Evolutionary conservation across 1,140 invertebrate genomes (phyloP).

Genomic region (Drosophila sulfurigaster): DNA sequence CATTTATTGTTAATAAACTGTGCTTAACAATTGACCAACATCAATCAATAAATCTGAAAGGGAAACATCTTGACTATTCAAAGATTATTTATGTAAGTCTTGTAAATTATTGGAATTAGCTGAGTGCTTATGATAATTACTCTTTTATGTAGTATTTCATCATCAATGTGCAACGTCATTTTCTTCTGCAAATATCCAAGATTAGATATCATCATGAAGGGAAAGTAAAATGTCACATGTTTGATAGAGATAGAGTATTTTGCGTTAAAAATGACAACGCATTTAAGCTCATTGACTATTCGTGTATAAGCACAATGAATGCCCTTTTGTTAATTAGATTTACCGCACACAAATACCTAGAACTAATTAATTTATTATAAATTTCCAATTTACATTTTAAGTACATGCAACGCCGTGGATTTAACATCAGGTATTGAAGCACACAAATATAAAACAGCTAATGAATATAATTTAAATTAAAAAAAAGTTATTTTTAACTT

Average conservation of each 20-base stretch:
- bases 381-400: constrained; percentile 6
- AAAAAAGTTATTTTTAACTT: no score
- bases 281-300: constrained; percentile 1
- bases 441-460: no score
- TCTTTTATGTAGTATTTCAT: no score
- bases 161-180: no score
- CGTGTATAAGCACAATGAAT: constrained; percentile 2
- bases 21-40: constrained; percentile 33
- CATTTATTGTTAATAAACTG: constrained; percentile 19
- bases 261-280: not conserved
- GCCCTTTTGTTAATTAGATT: constrained; percentile 34
- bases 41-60: not conserved
- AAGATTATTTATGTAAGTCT: no score
- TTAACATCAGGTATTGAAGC: not conserved
- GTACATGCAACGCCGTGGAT: not conserved
- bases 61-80: no score
- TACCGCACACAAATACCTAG: constrained; percentile 17
- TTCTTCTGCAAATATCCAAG: not conserved
- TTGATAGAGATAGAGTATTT: not conserved
- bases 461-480: no score
- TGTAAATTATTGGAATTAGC: no score
- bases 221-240: not conserved
- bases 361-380: constrained; percentile 25
- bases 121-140: no score
- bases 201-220: not conserved